Evolutionary conservation across 2,113 vertebrate species (phyloP), one percentile per base, ranked within the genome.

Genomic region (Toxotes jaculatrix): DNA sequence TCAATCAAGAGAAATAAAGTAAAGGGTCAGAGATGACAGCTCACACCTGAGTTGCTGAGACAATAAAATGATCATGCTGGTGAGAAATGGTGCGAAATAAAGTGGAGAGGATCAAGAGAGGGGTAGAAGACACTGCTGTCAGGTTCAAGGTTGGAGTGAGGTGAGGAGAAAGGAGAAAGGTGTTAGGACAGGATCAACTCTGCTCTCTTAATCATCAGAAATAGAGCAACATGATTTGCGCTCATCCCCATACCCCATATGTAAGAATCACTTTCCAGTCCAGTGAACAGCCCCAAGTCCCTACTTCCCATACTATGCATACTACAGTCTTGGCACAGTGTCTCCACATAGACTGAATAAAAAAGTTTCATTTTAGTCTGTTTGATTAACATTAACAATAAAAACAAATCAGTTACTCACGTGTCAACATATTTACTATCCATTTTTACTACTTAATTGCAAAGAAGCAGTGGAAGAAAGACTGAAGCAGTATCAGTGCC

Each of bases 81-180:
- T 79, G 86, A 80, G 73, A 81, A 81, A 74, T 38, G 45, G 11
- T n/a, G 80, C 75, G 53, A 47, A 67, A 53, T 67, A 62, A 84
- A 78, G 56, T 16, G 13, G n/a, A 74, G 61, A 53, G 51, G 65
- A 80, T 71, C 2, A 72, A 51, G 42, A 43, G 76, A 60, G 40
- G 70, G 32, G 34, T 43, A 61, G 73, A 66, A 16, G 42, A 71
- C 56, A 3, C 42, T n/a, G 38, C 45, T 66, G 77, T 76, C 80
- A 88, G 82, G 87, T 76, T 92, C 89, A 91, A 83, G 83, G 85
- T 77, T 84, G 68, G 40, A 63, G n/a, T 9, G 70, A 84, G 51
- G 51, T 45, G 76, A 71, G 11, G 34, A 68, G 31, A 14, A 23
- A 66, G 13, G 11, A 47, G 53, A 55, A 23, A n/a, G 21, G 21